Base-by-base conservation (phyloP, 1,140 invertebrate genomes). In the Stegodyphus dumicola region DNA sequence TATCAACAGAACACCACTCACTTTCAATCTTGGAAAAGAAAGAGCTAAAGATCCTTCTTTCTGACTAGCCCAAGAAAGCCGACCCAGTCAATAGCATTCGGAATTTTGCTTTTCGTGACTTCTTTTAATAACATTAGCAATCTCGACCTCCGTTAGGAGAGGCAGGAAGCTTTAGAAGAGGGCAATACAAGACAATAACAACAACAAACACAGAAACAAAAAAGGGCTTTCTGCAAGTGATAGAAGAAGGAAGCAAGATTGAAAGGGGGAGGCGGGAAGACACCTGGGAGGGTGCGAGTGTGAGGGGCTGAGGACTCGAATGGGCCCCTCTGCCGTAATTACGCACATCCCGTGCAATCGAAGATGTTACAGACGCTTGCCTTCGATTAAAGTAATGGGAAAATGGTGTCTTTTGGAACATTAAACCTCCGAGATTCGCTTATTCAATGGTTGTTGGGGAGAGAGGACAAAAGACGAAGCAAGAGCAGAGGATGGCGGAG, bases 341-440 rank as follows among this genome's bases (percentile, higher is more conserved):
- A 86, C 84, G 84, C 70, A 79, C 71, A 78, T 77, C 52, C 48
- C 60, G 70, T 65, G 84, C 84, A 86, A 79, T 86, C 67, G 84
- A 86, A 79, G 84, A 86, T 86, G 84, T 86, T 86, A 73, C 84
- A 86, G 84, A 78, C 75, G 77, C 76, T 86, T 86, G 69, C 71
- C 75, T 86, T 86, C 84, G 84, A 86, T 86, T 86, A 86, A 79
- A 86, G 76, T 86, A 86, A 86, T 86, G 84, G 84, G 76, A 79
- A 86, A 86, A 86, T 79, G 76, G 84, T 86, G 84, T 86, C 84
- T 86, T 79, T 77, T 86, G 84, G 84, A 86, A 79, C 84, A 86
- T 86, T 86, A 86, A 86, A 79, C 84, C 83, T 33, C 73, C 73
- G 77, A 78, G 77, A 69, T 53, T 56, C 65, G 77, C 77, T 81